Conservation (phyloP, 92 coral and sea anemone genomes). For the Porites divaricata region DNA sequence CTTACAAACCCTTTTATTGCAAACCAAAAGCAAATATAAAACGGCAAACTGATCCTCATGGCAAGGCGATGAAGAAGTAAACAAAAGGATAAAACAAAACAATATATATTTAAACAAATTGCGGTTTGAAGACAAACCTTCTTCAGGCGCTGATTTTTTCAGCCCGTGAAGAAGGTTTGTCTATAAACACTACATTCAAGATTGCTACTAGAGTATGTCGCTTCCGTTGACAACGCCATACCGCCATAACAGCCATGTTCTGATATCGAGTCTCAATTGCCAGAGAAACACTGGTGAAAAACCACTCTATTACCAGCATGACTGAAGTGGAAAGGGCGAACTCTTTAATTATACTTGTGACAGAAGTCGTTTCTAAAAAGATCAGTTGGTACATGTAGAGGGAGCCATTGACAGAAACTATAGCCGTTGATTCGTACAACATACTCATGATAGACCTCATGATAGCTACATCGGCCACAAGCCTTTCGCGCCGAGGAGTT, state of each 20-base stretch:
- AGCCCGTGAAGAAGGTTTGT: too few relatives aligned
- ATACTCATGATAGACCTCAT: constrained; percentile 5
- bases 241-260: constrained; percentile 30
- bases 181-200: background rate
- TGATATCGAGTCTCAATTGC: constrained; percentile 36
- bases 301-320: constrained; percentile 24
- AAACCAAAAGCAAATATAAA: too few relatives aligned
- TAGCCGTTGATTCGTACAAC: background rate
- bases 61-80: too few relatives aligned
- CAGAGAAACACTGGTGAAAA: constrained; percentile 21
- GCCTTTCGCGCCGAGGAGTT: constrained; percentile 52
- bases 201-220: constrained; percentile 15
- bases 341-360: background rate
- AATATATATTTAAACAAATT: too few relatives aligned
- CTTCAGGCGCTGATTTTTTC: too few relatives aligned
- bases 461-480: constrained; percentile 4
- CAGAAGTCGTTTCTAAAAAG: background rate
- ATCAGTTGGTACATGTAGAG: background rate
- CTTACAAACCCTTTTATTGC: too few relatives aligned
- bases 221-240: constrained; percentile 19
- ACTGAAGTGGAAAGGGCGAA: constrained; percentile 11
- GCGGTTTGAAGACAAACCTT: too few relatives aligned
- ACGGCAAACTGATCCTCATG: too few relatives aligned
- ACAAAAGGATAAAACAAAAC: too few relatives aligned
- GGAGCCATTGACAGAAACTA: background rate